Conservation (phyloP, 1,140 invertebrate genomes). For the Coenobita brevimanus region DNA sequence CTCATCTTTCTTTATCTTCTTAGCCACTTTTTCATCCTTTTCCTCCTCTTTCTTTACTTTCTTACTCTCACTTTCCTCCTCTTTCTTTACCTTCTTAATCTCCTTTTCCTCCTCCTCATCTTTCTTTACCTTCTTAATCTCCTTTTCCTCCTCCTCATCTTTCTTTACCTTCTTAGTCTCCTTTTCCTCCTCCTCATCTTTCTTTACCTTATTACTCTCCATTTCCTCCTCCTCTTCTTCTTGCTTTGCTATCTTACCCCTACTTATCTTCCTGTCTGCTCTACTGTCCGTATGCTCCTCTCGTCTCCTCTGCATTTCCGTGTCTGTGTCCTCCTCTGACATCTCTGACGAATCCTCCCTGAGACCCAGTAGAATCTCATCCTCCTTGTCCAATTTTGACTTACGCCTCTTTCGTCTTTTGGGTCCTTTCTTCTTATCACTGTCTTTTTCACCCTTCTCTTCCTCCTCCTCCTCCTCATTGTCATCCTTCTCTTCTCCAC, state of each 20-base stretch:
- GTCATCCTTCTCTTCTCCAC: background rate
- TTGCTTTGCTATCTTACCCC: too few relatives aligned
- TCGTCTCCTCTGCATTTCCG: background rate
- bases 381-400: too few relatives aligned
- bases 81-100: constrained; percentile 7
- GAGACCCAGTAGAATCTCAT: too few relatives aligned
- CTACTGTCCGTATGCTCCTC: too few relatives aligned
- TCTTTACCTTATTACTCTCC: background rate
- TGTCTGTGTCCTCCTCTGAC: too few relatives aligned
- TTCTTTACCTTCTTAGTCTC: background rate
- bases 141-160: background rate
- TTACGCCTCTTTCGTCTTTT: too few relatives aligned
- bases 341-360: too few relatives aligned
- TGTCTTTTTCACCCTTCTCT: background rate
- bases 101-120: background rate
- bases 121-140: background rate
- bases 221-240: background rate
- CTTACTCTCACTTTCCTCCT: background rate
- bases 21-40: background rate
- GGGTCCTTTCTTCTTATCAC: too few relatives aligned
- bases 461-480: constrained; percentile 24
- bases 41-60: background rate
- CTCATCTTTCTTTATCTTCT: background rate
- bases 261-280: too few relatives aligned
- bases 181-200: background rate